Evolutionary conservation across 2,888 invertebrate species (phyloP).

Genomic region (Thysanoteuthis rhombus): DNA sequence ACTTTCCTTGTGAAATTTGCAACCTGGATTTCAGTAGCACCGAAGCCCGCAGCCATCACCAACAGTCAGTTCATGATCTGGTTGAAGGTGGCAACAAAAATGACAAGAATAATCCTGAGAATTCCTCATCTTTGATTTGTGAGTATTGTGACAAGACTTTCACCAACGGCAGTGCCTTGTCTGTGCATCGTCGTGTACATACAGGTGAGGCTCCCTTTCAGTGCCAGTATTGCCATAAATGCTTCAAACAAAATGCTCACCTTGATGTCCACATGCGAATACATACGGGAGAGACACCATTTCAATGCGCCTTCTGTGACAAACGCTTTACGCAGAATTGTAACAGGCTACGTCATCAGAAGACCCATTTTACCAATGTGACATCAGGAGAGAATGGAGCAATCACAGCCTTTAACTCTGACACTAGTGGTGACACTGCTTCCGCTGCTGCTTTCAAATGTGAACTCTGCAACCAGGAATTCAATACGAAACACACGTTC

Average conservation of each 20-base stretch:
- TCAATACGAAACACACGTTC: not conserved
- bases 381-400: not conserved
- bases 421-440: not conserved
- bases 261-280: constrained; percentile 24
- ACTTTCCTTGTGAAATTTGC: not conserved
- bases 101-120: not conserved
- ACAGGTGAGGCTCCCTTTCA: constrained; percentile 22
- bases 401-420: no score
- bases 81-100: not conserved
- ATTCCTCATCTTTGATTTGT: not conserved
- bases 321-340: constrained; percentile 25
- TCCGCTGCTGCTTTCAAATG: not conserved
- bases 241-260: constrained; percentile 23
- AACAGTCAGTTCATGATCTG: not conserved
- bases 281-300: constrained; percentile 12
- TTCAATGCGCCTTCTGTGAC: constrained; percentile 12
- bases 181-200: constrained; percentile 19
- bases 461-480: not conserved
- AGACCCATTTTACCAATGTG: not conserved
- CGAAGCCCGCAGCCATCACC: not conserved
- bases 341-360: constrained; percentile 13
- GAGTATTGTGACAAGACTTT: constrained; percentile 23
- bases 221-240: not conserved
- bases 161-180: not conserved
- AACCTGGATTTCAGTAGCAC: not conserved